Percentiles rank a stretch among this genome's conserved stretches.
Evolutionary conservation across 2,888 invertebrate species (phyloP).

Genomic region (Xylocampa areola): DNA sequence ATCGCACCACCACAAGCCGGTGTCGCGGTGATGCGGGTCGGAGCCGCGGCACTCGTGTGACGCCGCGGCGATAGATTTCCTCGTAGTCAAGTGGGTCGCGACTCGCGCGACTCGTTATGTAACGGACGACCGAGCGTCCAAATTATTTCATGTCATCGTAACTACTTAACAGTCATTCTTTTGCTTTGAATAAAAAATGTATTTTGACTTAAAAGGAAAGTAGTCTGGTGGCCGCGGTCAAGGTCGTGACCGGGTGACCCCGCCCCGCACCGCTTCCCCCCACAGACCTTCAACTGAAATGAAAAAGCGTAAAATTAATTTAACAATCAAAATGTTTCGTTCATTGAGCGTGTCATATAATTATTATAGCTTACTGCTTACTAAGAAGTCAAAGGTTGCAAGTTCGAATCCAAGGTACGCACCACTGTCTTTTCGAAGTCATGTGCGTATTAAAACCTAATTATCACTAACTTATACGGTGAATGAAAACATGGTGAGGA

Average conservation of each 20-base stretch:
- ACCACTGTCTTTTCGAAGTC: too few species aligned
- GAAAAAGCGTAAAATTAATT: slow-evolving; percentile 20
- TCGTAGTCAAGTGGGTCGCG: slow-evolving; percentile 44
- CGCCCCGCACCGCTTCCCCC: neutral
- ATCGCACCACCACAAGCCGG: neutral
- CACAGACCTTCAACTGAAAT: slow-evolving; percentile 26
- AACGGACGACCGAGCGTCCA: slow-evolving; percentile 33
- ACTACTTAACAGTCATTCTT: slow-evolving; percentile 32
- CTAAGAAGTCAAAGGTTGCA: too few species aligned
- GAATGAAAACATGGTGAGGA: too few species aligned
- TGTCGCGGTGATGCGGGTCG: neutral
- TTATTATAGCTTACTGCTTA: slow-evolving; percentile 17
- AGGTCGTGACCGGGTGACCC: slow-evolving; percentile 32
- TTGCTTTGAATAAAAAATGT: slow-evolving; percentile 3
- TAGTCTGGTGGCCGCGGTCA: slow-evolving; percentile 25
- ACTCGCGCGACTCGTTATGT: slow-evolving; percentile 44
- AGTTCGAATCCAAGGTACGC: too few species aligned
- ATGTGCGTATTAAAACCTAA: too few species aligned
- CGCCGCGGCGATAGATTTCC: slow-evolving; percentile 22
- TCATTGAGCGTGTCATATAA: slow-evolving; percentile 31
- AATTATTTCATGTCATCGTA: slow-evolving; percentile 35
- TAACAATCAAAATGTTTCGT: slow-evolving; percentile 27
- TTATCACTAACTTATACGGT: too few species aligned
- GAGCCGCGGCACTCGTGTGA: neutral
- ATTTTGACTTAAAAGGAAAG: slow-evolving; percentile 16